Base-by-base conservation (phyloP, 2,888 invertebrate species). In the Leistus spinibarbis region DNA sequence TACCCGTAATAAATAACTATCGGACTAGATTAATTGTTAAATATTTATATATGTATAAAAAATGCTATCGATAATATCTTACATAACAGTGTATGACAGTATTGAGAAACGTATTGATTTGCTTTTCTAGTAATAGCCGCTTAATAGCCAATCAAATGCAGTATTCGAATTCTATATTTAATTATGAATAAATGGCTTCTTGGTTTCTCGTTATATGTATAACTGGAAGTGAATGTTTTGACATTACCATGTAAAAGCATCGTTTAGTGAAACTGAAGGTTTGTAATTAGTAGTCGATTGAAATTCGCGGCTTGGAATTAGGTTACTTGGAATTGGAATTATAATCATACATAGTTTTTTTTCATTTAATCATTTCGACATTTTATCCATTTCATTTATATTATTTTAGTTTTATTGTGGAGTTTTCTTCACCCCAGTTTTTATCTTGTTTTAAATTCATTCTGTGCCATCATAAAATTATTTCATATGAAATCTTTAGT, bases 1-100 rank as follows among this genome's bases (percentile, higher is more conserved):
- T 65, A 24, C 13, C 64, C 40, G 71, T 71, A 65, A 71, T 71
- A 71, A 71, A 71, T 71, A 24, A 54, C 71, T 65, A 63, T 24
- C 56, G 27, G 24, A 24, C 27, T 71, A 56, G 71, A 71, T 71
- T 71, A 71, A 71, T 71, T 71, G 71, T 71, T 71, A 64, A 71
- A 71, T 71, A 71, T 71, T 71, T 71, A 71, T 63, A 71, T 64
- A 71, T n/a, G n/a, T 64, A 71, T 54, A 40, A 40, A 10, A 40
- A 40, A 40, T 40, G 13, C 13, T 22, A 22, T 23, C 27, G 24
- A 54, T 71, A 71, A 71, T 71, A 65, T 54, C 27, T 65, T 71
- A 65, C 71, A 71, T 65, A 71, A 71, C 54, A 63, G 13, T 19
- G 16, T 60, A 19, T 69, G 69, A 69, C 68, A 68, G 68, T 68